A percentile compares a stretch with the other conserved stretches of the same genome.
Conservation (phyloP, 1,140 invertebrate species). For the Trichogramma pretiosum region DNA sequence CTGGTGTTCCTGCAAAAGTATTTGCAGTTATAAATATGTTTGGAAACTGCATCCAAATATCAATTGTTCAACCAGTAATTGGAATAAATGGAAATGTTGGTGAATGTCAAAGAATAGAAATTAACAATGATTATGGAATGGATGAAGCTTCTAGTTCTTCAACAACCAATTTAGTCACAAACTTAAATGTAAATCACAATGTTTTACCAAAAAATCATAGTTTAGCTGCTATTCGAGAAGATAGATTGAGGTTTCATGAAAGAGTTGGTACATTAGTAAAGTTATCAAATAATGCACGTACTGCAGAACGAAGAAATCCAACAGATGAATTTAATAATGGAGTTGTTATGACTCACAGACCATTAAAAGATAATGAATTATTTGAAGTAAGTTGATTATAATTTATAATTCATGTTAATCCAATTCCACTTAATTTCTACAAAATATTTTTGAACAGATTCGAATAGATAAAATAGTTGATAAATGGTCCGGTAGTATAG, state of each 20-base stretch:
- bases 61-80: conserved; percentile 43
- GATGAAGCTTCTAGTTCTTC: conserved; percentile 36
- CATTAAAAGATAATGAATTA: conserved; percentile 77
- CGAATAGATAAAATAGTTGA: conserved; percentile 83
- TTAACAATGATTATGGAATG: conserved; percentile 37
- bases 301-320: conserved; percentile 75
- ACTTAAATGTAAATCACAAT: conserved; percentile 43
- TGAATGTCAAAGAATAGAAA: conserved; percentile 26
- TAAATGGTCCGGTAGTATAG: conserved; percentile 89
- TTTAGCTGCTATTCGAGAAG: conserved; percentile 38
- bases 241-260: conserved; percentile 77
- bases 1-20: conserved; percentile 63
- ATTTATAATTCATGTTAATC: not conserved
- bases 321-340: conserved; percentile 93
- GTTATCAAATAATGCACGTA: conserved; percentile 72
- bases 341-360: conserved; percentile 83
- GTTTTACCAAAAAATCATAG: conserved; percentile 41
- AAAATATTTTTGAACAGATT: conserved; percentile 44
- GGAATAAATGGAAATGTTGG: conserved; percentile 26
- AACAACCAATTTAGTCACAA: conserved; percentile 38
- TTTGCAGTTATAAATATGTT: conserved; percentile 87
- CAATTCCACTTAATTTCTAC: not conserved
- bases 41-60: conserved; percentile 86
- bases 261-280: conserved; percentile 81
- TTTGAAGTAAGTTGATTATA: conserved; percentile 65